These are phyloP conservation scores for Gymnocephalus cernua DNA, from an alignment of 2,113 vertebrate genomes.

Conservation along the genomic window DNA sequence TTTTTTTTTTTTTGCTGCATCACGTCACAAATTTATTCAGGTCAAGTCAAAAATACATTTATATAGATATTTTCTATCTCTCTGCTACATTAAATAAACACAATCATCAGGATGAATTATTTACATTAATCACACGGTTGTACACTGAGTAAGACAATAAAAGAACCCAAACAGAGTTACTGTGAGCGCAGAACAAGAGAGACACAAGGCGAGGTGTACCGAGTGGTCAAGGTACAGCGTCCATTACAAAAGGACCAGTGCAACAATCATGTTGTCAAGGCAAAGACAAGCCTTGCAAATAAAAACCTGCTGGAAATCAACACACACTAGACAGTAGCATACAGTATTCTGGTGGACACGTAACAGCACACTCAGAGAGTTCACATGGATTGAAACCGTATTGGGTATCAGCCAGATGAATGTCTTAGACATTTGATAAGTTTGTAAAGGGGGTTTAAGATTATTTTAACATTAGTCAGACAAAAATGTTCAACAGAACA, in stretches of 20 bases:
- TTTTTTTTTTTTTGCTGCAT: slow-evolving; percentile 86
- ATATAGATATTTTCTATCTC: slow-evolving; percentile 87
- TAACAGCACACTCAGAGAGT: slow-evolving; percentile 50
- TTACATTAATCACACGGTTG: slow-evolving; percentile 77
- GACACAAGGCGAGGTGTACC: neutral
- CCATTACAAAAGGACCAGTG: slow-evolving; percentile 17
- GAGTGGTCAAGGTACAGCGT: slow-evolving; percentile 26
- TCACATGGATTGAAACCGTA: slow-evolving; percentile 12
- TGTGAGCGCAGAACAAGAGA: slow-evolving; percentile 26
- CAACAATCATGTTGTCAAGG: slow-evolving; percentile 64
- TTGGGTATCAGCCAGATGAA: neutral
- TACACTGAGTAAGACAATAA: slow-evolving; percentile 52
- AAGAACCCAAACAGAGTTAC: slow-evolving; percentile 35
- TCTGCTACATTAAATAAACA: slow-evolving; percentile 87
- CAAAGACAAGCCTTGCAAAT: slow-evolving; percentile 37
- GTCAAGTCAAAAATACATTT: slow-evolving; percentile 93
- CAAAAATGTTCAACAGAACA: neutral
- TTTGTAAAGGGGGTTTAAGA: slow-evolving; percentile 11
- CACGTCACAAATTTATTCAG: slow-evolving; percentile 94
- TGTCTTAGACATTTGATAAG: neutral
- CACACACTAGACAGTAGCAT: slow-evolving; percentile 50
- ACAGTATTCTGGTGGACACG: slow-evolving; percentile 45
- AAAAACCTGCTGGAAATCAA: slow-evolving; percentile 43
- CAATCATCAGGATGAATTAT: slow-evolving; percentile 74
- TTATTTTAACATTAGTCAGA: slow-evolving; percentile 22